Evolutionary conservation across 1,140 invertebrate species (phyloP).

Genomic region (Thrips palmi): DNA sequence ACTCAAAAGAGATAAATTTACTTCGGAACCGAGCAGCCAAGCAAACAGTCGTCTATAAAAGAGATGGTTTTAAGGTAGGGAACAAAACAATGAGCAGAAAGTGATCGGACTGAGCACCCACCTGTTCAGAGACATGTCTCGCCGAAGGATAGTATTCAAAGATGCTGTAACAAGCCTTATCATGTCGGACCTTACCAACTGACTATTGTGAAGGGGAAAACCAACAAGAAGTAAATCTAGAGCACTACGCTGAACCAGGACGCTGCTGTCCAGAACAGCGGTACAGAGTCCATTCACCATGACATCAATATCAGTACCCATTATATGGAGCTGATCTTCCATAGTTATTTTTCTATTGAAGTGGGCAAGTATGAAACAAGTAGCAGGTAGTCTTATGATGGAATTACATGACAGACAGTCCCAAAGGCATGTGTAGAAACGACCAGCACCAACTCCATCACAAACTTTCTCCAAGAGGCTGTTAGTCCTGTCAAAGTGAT

Average conservation of each 20-base stretch:
- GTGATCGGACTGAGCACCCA: slow-evolving; percentile 19
- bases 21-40: slow-evolving; percentile 63
- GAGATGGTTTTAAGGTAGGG: not conserved
- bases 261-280: slow-evolving; percentile 59
- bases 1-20: slow-evolving; percentile 34
- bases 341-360: slow-evolving; percentile 66
- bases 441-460: slow-evolving; percentile 53
- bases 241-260: slow-evolving; percentile 72
- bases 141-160: slow-evolving; percentile 61
- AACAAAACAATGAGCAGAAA: not conserved
- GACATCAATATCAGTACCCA: slow-evolving; percentile 69
- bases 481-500: slow-evolving; percentile 73
- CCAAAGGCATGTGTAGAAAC: slow-evolving; percentile 83
- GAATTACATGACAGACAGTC: slow-evolving; percentile 69
- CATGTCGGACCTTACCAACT: slow-evolving; percentile 54
- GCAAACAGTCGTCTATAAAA: slow-evolving; percentile 50
- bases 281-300: slow-evolving; percentile 57
- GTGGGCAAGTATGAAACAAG: slow-evolving; percentile 62
- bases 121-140: slow-evolving; percentile 86
- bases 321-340: slow-evolving; percentile 70
- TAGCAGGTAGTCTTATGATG: slow-evolving; percentile 65
- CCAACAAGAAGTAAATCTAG: slow-evolving; percentile 69
- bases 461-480: slow-evolving; percentile 59
- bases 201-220: slow-evolving; percentile 71
- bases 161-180: slow-evolving; percentile 60